Base-by-base conservation (phyloP, 2,113 vertebrate genomes). In the Talpa occidentalis region DNA sequence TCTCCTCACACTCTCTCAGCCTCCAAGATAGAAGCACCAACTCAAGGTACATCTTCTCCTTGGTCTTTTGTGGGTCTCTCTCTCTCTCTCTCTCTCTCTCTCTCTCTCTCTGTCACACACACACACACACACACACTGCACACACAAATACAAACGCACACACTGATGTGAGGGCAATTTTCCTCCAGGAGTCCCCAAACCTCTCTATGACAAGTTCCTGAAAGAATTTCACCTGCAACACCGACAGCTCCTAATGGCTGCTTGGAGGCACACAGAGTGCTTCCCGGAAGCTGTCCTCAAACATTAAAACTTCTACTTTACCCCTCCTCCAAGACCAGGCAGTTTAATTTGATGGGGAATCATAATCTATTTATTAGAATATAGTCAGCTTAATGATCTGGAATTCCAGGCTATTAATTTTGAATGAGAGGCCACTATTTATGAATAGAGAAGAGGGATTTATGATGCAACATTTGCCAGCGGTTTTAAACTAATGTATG, bases 271-370 rank as follows among this genome's bases (percentile, higher is more conserved):
- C 44, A n/a, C 10, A 37, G n/a, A 86, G 28, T n/a, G 3, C 42
- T 81, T 73, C 81, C 72, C 95, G 93, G 88, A 91, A 93, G 70
- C 32, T 69, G 52, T 28, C 52, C 17, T 91, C 26, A 9, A 77
- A 92, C 35, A 66, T 7, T 16, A 42, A 86, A 88, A 79, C 44
- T 90, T 78, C 89, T 64, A 85, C 37, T 76, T 81, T 67, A 59
- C 6, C 6, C 35, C 37, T 85, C 52, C 40, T 78, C 72, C 12
- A 88, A 37, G n/a, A 77, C 69, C 62, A 91, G 64, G 56, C 37
- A 82, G 88, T 85, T 60, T 80, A 84, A 94, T 69, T 72, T 93
- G 81, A 78, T 88, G 54, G 42, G 2, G 49, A 89, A 69, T 79
- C 82, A 88, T 69, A 83, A 62, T 88, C 67, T 40, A 47, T 40